These are phyloP conservation scores for Synanthedon andrenaeformis DNA, from an alignment of 2,888 invertebrate species.

Conservation along the genomic window DNA sequence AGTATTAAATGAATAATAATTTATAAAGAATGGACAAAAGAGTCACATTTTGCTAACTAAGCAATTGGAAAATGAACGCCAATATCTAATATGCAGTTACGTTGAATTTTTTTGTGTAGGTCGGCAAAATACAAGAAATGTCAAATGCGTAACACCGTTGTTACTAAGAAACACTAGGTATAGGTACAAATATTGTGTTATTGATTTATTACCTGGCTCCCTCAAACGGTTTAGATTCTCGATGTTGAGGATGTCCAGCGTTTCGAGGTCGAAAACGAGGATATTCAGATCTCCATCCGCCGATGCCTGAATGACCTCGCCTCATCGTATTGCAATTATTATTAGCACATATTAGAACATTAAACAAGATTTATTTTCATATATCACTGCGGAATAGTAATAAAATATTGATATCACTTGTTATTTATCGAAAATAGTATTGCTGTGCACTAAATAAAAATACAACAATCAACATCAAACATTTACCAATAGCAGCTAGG, in stretches of 20 bases:
- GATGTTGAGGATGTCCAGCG: conserved; percentile 37
- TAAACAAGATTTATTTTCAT: background rate
- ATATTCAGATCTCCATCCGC: conserved; percentile 59
- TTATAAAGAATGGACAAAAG: background rate
- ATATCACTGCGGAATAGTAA: background rate
- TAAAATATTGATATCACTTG: background rate
- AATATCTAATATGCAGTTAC: background rate
- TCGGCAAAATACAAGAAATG: conserved; percentile 1
- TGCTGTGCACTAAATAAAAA: conserved; percentile 37
- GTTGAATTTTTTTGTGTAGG: background rate
- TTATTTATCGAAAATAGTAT: conserved; percentile 18
- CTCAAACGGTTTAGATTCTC: conserved; percentile 32
- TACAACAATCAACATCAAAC: conserved; percentile 7
- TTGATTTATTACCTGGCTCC: conserved; percentile 27
- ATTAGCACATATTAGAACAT: conserved; percentile 33
- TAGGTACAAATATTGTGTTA: background rate
- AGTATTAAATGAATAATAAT: background rate
- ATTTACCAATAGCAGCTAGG: too few relatives aligned
- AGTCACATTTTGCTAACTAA: background rate
- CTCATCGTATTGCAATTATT: conserved; percentile 48
- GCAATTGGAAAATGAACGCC: background rate
- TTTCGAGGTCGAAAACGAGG: conserved; percentile 49
- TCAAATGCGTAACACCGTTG: background rate
- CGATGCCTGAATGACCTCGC: conserved; percentile 56
- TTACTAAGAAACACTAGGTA: background rate